Evolutionary conservation across 2,888 invertebrate genomes (phyloP).

Genomic region (Dexiosoma caninum): DNA sequence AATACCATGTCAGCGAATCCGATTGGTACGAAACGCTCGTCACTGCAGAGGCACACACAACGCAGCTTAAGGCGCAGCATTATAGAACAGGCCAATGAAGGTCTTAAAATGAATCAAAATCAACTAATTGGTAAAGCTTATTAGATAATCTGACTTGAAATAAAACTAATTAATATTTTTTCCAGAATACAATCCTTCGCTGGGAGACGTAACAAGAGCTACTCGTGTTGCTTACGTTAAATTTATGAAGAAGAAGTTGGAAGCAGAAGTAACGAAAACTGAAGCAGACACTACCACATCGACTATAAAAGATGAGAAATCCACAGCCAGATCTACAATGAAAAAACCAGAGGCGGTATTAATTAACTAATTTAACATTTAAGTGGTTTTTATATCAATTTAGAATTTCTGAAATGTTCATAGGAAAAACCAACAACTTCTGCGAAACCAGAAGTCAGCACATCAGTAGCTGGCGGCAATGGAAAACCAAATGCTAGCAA

Average conservation of each 20-base stretch:
- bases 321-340: background rate
- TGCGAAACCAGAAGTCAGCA: constrained; percentile 31
- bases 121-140: constrained; percentile 82
- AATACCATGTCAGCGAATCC: constrained; percentile 85
- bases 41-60: constrained; percentile 81
- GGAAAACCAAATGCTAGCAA: no score
- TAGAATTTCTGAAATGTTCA: background rate
- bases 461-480: constrained; percentile 11
- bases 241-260: constrained; percentile 88
- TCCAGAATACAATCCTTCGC: constrained; percentile 87
- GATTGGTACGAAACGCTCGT: constrained; percentile 87
- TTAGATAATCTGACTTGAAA: background rate
- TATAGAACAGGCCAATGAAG: constrained; percentile 82
- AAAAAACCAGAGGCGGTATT: constrained; percentile 21
- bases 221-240: constrained; percentile 92
- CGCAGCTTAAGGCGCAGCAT: constrained; percentile 86
- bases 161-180: background rate
- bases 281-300: constrained; percentile 27
- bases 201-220: constrained; percentile 85
- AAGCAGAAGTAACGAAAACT: constrained; percentile 71
- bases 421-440: constrained; percentile 47
- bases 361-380: no score
- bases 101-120: constrained; percentile 85
- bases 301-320: constrained; percentile 46
- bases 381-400: background rate